A percentile compares a stretch with the other conserved stretches of the same genome.
phyloP scores from a whole-genome alignment of 2,797 vertebrate species.

The Coracias cyanogaster region DNA sequence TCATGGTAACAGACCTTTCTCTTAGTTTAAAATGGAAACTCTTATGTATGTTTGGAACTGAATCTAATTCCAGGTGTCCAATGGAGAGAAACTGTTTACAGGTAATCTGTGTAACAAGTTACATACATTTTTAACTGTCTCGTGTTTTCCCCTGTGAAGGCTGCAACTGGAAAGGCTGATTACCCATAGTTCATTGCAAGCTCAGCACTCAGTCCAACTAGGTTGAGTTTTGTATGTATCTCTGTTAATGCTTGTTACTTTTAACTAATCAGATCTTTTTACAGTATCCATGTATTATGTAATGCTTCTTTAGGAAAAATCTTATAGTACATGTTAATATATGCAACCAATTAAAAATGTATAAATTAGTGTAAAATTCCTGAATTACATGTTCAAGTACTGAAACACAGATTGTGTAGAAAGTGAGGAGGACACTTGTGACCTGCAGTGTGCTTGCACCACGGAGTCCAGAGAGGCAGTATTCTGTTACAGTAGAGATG shows the following conservation, averaged over 20 bases:
- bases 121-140: conserved; percentile 80
- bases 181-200: conserved; percentile 79
- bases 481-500: conserved; percentile 79
- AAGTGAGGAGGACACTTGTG: conserved; percentile 76
- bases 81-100: conserved; percentile 82
- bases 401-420: conserved; percentile 78
- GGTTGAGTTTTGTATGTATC: conserved; percentile 87
- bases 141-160: conserved; percentile 79
- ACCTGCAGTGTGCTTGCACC: conserved; percentile 63
- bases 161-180: conserved; percentile 82
- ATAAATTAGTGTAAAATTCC: conserved; percentile 86
- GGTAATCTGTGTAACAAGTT: conserved; percentile 82
- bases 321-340: conserved; percentile 89
- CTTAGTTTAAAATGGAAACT: conserved; percentile 70
- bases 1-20: conserved; percentile 67
- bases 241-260: conserved; percentile 90
- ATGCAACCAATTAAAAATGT: conserved; percentile 88
- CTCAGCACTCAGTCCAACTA: conserved; percentile 78
- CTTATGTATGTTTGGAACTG: conserved; percentile 70
- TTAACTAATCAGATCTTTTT: conserved; percentile 92
- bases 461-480: conserved; percentile 76
- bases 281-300: conserved; percentile 91
- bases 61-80: conserved; percentile 76
- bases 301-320: conserved; percentile 86
- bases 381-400: conserved; percentile 80